Base-by-base conservation (phyloP, 1,140 invertebrate species). In the Sycobia sp. region DNA sequence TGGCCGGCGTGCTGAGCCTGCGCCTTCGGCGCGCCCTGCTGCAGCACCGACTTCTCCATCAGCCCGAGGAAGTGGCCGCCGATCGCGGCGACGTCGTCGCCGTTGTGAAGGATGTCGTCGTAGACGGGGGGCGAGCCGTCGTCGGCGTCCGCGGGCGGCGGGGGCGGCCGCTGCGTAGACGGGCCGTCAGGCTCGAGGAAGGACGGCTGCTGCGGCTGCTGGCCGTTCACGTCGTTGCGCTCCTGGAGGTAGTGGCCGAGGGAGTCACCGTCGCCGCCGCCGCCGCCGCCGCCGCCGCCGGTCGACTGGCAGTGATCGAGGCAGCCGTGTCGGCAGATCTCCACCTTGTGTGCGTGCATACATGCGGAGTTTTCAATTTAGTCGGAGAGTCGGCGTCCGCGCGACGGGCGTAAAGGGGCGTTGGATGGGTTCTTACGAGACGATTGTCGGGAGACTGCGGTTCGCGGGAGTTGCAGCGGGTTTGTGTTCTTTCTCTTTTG, bases 281-380 rank as follows among this genome's bases (percentile, higher is more conserved):
- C 29, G 23, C 70, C 73, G 3, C 73, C 71, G 9, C 71, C 74
- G 34, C 82, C 46, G 38, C 82, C 46, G 14, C 50, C 59, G 29
- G 8, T 84, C n/a, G 87, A 76, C 77, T 91, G 92, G 73, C 93
- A 95, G 73, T 94, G 92, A 73, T 95, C 93, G 47, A 94, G 79
- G 75, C 94, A 96, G 2, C 93, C 94, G 71, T 94, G 93, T 23
- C 94, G 84, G 75, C 94, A 96, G 68, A 96, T 95, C 77, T 96
- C 93, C 39, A 89, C 87, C 72, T 82, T 68, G 16, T 56, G 11
- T n/a, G n/a, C n/a, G n/a, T n/a, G n/a, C n/a, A n/a, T n/a, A n/a
- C n/a, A n/a, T n/a, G n/a, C n/a, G n/a, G n/a, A n/a, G n/a, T n/a
- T n/a, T n/a, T n/a, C n/a, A n/a, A n/a, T n/a, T n/a, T n/a, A n/a